Percentiles rank a stretch among this genome's conserved stretches.
These are phyloP conservation scores for Polypedilum vanderplanki DNA, from an alignment of 1,140 invertebrate genomes.

Conservation along the genomic window DNA sequence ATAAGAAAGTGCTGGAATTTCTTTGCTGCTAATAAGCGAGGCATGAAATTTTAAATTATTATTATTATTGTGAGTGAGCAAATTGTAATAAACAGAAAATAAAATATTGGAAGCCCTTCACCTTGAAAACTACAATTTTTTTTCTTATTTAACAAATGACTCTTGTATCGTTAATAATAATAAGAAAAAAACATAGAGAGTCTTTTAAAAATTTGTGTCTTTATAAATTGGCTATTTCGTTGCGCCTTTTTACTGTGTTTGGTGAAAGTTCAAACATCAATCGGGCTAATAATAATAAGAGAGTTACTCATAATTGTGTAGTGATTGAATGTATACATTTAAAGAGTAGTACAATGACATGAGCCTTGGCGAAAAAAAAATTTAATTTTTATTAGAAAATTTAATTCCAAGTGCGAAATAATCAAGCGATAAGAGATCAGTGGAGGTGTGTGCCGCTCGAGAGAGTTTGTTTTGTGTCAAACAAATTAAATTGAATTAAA, in stretches of 20 bases:
- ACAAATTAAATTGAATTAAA: background rate
- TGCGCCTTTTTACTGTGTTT: background rate
- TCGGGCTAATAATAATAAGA: conserved; percentile 10
- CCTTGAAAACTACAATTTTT: background rate
- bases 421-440: background rate
- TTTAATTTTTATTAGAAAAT: too few species aligned
- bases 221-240: background rate
- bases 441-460: background rate
- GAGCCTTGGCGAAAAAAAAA: too few species aligned
- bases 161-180: background rate
- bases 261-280: background rate
- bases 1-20: conserved; percentile 1
- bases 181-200: background rate
- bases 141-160: background rate
- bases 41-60: too few species aligned
- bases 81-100: background rate
- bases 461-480: background rate
- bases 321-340: background rate
- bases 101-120: background rate
- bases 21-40: background rate
- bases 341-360: background rate
- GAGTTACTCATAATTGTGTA: background rate
- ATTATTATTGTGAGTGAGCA: background rate
- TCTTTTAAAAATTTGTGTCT: background rate
- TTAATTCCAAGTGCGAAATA: background rate